Conservation (phyloP, 2,888 invertebrate species). For the Meganola albula region DNA sequence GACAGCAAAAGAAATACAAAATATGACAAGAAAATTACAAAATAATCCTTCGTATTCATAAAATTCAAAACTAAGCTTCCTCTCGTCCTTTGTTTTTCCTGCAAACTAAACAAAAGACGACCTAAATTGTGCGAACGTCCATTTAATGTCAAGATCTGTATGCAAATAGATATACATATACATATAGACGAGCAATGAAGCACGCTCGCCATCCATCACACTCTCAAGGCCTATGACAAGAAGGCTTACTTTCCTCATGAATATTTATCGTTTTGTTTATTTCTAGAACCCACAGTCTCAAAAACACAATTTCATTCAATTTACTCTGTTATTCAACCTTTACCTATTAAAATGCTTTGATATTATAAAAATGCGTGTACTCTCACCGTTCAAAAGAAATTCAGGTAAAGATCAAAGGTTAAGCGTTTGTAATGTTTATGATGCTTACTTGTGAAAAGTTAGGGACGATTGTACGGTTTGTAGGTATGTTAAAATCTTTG, state of each 20-base stretch:
- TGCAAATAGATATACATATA: background rate
- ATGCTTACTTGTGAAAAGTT: conserved; percentile 8
- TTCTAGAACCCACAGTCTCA: conserved; percentile 42
- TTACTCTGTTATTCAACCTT: conserved; percentile 28
- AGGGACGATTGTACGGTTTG: too few species aligned
- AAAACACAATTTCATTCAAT: conserved; percentile 42
- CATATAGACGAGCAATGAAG: conserved; percentile 38
- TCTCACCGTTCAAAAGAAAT: conserved; percentile 16
- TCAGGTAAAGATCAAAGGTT: conserved; percentile 23
- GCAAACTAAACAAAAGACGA: too few species aligned
- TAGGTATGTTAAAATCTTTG: too few species aligned
- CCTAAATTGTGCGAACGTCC: conserved; percentile 6
- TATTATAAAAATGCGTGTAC: conserved; percentile 24
- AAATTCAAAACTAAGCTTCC: too few species aligned
- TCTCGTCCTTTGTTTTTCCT: too few species aligned
- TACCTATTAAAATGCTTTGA: conserved; percentile 28
- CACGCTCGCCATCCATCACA: conserved; percentile 64
- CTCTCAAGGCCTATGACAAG: conserved; percentile 65
- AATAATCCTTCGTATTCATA: too few species aligned
- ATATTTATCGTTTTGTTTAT: conserved; percentile 66
- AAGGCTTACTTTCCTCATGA: conserved; percentile 67
- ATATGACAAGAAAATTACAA: too few species aligned
- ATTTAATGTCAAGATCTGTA: conserved; percentile 1
- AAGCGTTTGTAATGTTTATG: conserved; percentile 15
- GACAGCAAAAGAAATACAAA: too few species aligned